A percentile compares a stretch with the other conserved stretches of the same genome.
phyloP scores from a whole-genome alignment of 1,140 invertebrate species.

The Anastrepha ludens region DNA sequence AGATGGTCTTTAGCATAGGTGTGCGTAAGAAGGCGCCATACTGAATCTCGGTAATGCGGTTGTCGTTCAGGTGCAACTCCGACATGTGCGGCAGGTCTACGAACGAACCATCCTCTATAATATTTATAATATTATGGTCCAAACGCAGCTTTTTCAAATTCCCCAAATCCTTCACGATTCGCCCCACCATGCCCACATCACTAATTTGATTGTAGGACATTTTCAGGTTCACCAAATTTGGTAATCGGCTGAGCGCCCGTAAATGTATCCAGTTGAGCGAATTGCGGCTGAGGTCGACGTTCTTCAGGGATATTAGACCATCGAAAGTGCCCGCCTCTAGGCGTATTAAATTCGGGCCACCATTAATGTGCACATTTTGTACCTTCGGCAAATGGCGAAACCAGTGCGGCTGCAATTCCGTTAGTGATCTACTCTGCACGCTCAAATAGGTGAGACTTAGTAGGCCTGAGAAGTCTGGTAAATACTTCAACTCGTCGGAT shows the following conservation, averaged over 20 bases:
- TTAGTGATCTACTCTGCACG: constrained; percentile 81
- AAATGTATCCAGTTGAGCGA: constrained; percentile 87
- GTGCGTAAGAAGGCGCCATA: constrained; percentile 87
- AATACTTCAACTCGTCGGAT: constrained; percentile 82
- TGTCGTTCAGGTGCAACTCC: constrained; percentile 82
- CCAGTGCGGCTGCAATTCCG: constrained; percentile 82
- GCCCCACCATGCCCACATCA: constrained; percentile 86
- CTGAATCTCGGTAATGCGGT: constrained; percentile 84
- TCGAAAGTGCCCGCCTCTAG: constrained; percentile 85
- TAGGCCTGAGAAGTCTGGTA: constrained; percentile 81
- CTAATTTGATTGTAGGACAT: constrained; percentile 83
- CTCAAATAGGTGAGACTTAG: constrained; percentile 80
- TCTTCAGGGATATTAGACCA: constrained; percentile 82
- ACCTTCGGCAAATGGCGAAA: constrained; percentile 84
- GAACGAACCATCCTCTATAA: constrained; percentile 85
- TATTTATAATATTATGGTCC: constrained; percentile 82
- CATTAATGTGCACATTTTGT: constrained; percentile 84
- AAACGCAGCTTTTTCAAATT: constrained; percentile 81
- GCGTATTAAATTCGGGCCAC: constrained; percentile 79
- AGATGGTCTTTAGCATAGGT: constrained; percentile 82
- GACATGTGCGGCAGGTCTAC: constrained; percentile 84
- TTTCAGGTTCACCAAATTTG: constrained; percentile 82
- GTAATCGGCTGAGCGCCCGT: constrained; percentile 82
- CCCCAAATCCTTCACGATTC: constrained; percentile 84
- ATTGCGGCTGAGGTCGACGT: constrained; percentile 86